Conservation (phyloP, 1,140 invertebrate genomes). For the Pogonomyrmex californicus region DNA sequence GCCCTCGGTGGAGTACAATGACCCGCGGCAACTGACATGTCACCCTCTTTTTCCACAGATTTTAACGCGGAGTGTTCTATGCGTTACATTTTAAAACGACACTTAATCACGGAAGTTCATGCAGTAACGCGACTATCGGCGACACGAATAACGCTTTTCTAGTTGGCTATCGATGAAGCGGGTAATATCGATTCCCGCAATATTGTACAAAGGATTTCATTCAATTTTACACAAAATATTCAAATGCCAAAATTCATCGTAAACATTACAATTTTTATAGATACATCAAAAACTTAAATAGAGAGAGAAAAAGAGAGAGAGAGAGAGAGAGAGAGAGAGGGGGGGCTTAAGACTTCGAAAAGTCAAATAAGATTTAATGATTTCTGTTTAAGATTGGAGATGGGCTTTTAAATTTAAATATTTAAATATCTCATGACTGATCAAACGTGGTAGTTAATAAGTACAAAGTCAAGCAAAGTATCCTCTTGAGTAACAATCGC, state of each 20-base stretch:
- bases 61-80: constrained; percentile 60
- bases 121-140: constrained; percentile 35
- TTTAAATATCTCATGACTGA: not conserved
- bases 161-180: constrained; percentile 51
- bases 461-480: not conserved
- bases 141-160: constrained; percentile 45
- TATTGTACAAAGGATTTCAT: constrained; percentile 31
- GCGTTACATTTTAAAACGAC: constrained; percentile 65
- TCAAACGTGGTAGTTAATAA: not conserved
- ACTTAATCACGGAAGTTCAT: constrained; percentile 63
- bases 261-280: not conserved
- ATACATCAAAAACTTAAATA: not conserved
- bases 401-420: not conserved
- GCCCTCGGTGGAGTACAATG: constrained; percentile 57
- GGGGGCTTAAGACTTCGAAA: not conserved
- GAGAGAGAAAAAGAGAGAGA: too few relatives aligned
- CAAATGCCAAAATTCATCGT: not conserved
- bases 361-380: not conserved
- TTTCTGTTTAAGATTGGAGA: not conserved
- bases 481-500: not conserved
- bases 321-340: too few relatives aligned
- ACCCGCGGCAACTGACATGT: constrained; percentile 55
- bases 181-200: constrained; percentile 47
- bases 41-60: constrained; percentile 50
- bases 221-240: constrained; percentile 20